A percentile compares a stretch with the other conserved stretches of the same genome.
Evolutionary conservation across 2,888 invertebrate species (phyloP).

Genomic region (Elysia crispata): DNA sequence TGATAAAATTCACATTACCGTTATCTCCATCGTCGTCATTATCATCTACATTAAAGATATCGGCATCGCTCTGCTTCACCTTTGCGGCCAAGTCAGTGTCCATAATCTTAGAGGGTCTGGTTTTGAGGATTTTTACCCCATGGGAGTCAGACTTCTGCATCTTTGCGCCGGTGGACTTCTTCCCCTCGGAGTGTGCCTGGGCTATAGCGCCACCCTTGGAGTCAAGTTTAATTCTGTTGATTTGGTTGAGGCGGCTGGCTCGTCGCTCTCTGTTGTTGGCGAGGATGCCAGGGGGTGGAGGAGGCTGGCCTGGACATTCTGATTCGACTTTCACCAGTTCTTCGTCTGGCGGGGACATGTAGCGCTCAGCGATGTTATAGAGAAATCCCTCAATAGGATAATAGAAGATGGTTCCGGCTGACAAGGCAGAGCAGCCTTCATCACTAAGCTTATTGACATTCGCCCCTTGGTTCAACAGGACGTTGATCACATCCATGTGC

Average conservation of each 20-base stretch:
- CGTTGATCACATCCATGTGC: slow-evolving; percentile 74
- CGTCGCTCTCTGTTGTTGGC: slow-evolving; percentile 38
- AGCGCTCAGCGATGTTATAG: slow-evolving; percentile 71
- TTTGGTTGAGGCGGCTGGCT: slow-evolving; percentile 46
- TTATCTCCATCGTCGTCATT: no score
- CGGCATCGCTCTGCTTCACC: not conserved
- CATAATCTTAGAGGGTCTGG: slow-evolving; percentile 1
- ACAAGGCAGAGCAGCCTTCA: slow-evolving; percentile 75
- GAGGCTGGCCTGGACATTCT: not conserved
- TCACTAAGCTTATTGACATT: slow-evolving; percentile 76
- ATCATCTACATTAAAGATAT: not conserved
- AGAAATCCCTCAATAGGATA: slow-evolving; percentile 73
- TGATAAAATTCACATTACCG: not conserved
- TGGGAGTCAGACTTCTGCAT: not conserved
- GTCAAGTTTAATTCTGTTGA: slow-evolving; percentile 36
- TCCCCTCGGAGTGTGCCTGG: not conserved
- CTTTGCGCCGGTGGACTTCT: not conserved
- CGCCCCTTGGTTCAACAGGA: slow-evolving; percentile 75
- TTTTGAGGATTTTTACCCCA: not conserved
- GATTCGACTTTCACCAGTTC: no score
- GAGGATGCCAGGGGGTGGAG: not conserved
- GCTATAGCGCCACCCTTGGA: not conserved
- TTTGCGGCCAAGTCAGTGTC: not conserved
- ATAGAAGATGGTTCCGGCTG: slow-evolving; percentile 74
- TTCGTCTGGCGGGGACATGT: slow-evolving; percentile 43